Evolutionary conservation across 2,797 vertebrate genomes (phyloP).

Genomic region (Tarsius wallacei): DNA sequence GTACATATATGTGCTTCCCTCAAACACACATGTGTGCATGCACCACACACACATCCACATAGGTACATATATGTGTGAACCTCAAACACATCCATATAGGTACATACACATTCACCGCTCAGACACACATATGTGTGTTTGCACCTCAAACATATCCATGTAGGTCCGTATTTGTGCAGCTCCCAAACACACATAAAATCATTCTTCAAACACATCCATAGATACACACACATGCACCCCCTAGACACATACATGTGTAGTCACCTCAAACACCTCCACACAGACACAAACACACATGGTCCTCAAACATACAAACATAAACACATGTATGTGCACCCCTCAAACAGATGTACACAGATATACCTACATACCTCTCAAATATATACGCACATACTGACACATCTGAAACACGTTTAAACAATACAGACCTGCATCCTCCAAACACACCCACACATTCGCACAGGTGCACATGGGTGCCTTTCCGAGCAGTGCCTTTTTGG

Average conservation of each 20-base stretch:
- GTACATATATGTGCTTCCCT: background rate
- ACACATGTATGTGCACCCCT: background rate
- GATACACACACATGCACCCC: background rate
- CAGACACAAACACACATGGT: background rate
- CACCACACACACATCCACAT: background rate
- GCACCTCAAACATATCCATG: background rate
- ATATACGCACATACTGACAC: background rate
- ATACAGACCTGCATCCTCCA: background rate
- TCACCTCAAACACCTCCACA: background rate
- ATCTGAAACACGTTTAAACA: background rate
- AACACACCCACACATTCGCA: accelerated
- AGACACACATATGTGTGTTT: background rate
- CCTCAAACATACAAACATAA: background rate
- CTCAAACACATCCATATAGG: background rate
- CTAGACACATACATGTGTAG: background rate
- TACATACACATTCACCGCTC: background rate
- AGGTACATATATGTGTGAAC: background rate
- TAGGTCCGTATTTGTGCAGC: background rate
- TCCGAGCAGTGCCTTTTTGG: background rate
- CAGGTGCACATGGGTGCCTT: background rate
- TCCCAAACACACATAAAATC: background rate
- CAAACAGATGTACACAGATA: background rate
- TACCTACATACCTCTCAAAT: background rate
- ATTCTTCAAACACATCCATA: background rate
- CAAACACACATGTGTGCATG: background rate